Conservation (phyloP, 2,113 vertebrate species). For the Nerophis ophidion region DNA sequence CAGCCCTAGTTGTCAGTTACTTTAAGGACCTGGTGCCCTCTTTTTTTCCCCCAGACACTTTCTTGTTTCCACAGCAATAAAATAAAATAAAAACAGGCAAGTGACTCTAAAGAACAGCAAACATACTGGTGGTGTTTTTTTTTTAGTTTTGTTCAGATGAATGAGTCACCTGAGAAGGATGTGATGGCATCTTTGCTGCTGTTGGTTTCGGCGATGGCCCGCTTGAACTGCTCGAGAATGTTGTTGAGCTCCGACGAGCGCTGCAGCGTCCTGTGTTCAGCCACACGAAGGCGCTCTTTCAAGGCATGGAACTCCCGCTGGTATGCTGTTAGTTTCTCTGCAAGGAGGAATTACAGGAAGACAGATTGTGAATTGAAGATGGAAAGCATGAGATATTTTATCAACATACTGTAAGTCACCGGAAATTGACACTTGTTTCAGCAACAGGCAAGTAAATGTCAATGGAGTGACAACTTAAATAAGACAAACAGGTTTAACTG, state of each 20-base stretch:
- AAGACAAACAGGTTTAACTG: neutral
- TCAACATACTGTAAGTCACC: neutral
- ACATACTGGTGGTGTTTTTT: too few relatives aligned
- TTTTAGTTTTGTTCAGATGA: neutral
- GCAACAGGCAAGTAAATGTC: neutral
- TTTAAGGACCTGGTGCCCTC: too few relatives aligned
- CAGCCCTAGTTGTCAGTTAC: too few relatives aligned
- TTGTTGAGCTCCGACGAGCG: slow-evolving; percentile 90
- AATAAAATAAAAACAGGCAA: too few relatives aligned
- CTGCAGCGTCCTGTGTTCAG: slow-evolving; percentile 91
- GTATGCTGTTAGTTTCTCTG: slow-evolving; percentile 92
- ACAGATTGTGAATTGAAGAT: neutral
- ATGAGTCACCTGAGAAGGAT: slow-evolving; percentile 83
- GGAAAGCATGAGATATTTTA: neutral
- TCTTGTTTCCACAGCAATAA: too few relatives aligned
- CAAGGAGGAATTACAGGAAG: slow-evolving; percentile 5
- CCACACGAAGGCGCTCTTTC: slow-evolving; percentile 92
- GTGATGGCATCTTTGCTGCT: slow-evolving; percentile 81
- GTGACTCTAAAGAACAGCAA: too few relatives aligned
- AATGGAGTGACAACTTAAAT: neutral
- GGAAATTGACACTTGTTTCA: neutral
- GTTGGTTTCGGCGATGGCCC: slow-evolving; percentile 88
- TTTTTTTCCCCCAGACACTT: too few relatives aligned
- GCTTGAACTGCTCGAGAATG: slow-evolving; percentile 89
- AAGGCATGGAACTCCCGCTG: slow-evolving; percentile 94